Evolutionary conservation across 2,113 vertebrate genomes (phyloP), one percentile per base, ranked within the genome.

Genomic region (Tupaia chinensis): DNA sequence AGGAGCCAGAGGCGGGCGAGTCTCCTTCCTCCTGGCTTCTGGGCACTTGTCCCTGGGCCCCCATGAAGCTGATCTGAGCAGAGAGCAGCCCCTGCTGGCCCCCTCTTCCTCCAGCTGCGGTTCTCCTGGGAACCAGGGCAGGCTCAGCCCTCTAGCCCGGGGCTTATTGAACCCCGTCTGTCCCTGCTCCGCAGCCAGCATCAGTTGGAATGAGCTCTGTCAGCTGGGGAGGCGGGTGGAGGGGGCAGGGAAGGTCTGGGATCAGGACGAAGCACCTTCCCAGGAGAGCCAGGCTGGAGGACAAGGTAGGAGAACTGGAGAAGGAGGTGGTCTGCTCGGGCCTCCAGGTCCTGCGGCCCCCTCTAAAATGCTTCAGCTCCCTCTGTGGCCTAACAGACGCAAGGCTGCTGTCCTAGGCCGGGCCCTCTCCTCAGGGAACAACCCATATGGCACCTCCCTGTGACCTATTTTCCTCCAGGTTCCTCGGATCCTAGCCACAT

Each of bases 391-490:
- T 66, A 56, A 85, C 25, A n/a, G 56, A 20, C 23, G 61, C 8
- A 44, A 44, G 83, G 54, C 83, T 72, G 73, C 66, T 86, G 16
- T 79, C 14, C 15, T 76, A 82, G 68, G 78, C 86, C 85, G 58
- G 80, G 53, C 54, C 60, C 44, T 93, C 53, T 73, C 88, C 27
- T 0, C 8, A 92, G 82, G 65, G 86, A 23, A 65, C 82, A 86
- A 72, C 14, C 20, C 44, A 16, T 86, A 79, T 29, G 53, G 54
- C 83, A 87, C 79, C 89, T 69, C 94, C 94, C 93, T 32, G 25
- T 96, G 94, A 94, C 93, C 91, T 89, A 68, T 79, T 97, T 97
- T 95, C 83, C 74, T 83, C 27, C 53, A 14, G 34, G 65, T 88
- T 76, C 87, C 93, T 91, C 65, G 56, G 68, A 82, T 87, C 29